Base-by-base conservation (phyloP, 2,888 invertebrate genomes). In the Ceraclea dissimilis region DNA sequence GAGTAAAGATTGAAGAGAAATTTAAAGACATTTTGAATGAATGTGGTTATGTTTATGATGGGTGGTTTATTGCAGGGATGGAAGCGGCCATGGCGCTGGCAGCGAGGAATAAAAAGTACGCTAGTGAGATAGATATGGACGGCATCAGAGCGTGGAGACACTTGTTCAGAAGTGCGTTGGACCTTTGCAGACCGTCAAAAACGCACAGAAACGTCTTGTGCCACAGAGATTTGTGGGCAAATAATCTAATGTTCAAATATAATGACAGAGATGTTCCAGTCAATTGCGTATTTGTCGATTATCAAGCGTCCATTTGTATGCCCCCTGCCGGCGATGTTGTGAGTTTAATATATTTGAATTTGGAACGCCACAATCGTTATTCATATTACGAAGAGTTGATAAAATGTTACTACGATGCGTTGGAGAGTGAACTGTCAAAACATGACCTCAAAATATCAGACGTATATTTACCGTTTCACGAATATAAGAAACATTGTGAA, bases 261-360 rank as follows among this genome's bases (percentile, higher is more conserved):
- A 64, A 65, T 33, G 59, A 62, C 5, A 59, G 63, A 1, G 49
- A 52, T 1, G 60, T 64, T 0, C 55, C 60, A 6, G 20, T 59
- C 1, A 52, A 67, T 2, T 69, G 68, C 16, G 55, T 70, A 0
- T 62, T 72, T 16, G 68, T 72, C 1, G 72, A 72, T 58, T 72
- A 67, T 58, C 72, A 72, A 60, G 65, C 68, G 0, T 68, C 69
- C 34, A 67, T 69, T 8, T 71, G 71, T 63, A 66, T 66, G 22
- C 70, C 71, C 2, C 67, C 71, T 1, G 67, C 68, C 2, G 63
- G 69, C 5, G 72, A 72, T 62, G 64, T 71, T 1, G 64, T 70
- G 0, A 65, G 70, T 58, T 67, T 67, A n/a, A 58, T 65, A 33
- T 69, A 66, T 51, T 57, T 71, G 43, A 71, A 70, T 63, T 34